These are phyloP conservation scores for Xenopus laevis DNA, from an alignment of 2,113 vertebrate species.

Conservation along the genomic window DNA sequence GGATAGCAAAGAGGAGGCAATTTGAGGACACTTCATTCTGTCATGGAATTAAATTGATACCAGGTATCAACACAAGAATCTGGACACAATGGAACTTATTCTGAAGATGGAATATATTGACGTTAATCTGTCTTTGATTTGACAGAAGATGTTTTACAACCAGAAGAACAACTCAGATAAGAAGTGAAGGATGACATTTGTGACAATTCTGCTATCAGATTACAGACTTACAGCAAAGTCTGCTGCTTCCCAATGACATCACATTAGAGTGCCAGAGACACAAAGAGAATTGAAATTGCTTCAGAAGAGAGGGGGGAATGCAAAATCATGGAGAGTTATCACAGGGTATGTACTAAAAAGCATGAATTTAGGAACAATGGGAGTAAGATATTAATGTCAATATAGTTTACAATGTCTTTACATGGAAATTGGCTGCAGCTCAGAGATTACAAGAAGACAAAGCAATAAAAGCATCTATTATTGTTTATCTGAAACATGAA, in stretches of 20 bases:
- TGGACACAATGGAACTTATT: constrained; percentile 39
- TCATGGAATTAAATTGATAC: constrained; percentile 42
- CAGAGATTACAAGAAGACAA: constrained; percentile 41
- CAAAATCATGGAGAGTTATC: constrained; percentile 28
- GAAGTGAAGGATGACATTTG: constrained; percentile 39
- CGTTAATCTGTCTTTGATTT: constrained; percentile 41
- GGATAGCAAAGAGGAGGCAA: constrained; percentile 10
- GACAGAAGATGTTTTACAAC: constrained; percentile 45
- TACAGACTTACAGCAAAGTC: constrained; percentile 30
- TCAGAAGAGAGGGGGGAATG: not conserved
- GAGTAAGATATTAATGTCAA: constrained; percentile 40
- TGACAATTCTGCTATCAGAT: constrained; percentile 42
- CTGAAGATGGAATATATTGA: constrained; percentile 41
- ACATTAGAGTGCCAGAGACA: not conserved
- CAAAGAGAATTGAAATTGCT: constrained; percentile 30
- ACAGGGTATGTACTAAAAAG: constrained; percentile 15
- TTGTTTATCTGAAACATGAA: constrained; percentile 27
- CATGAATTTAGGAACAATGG: constrained; percentile 26
- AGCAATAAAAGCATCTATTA: constrained; percentile 29
- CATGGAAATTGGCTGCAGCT: constrained; percentile 38
- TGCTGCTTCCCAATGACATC: constrained; percentile 27
- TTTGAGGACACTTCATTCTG: constrained; percentile 27
- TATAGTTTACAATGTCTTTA: constrained; percentile 45
- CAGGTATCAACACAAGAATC: constrained; percentile 28
- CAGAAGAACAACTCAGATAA: constrained; percentile 43